Evolutionary conservation across 2,797 vertebrate species (phyloP).

Genomic region (Pygocentrus nattereri): DNA sequence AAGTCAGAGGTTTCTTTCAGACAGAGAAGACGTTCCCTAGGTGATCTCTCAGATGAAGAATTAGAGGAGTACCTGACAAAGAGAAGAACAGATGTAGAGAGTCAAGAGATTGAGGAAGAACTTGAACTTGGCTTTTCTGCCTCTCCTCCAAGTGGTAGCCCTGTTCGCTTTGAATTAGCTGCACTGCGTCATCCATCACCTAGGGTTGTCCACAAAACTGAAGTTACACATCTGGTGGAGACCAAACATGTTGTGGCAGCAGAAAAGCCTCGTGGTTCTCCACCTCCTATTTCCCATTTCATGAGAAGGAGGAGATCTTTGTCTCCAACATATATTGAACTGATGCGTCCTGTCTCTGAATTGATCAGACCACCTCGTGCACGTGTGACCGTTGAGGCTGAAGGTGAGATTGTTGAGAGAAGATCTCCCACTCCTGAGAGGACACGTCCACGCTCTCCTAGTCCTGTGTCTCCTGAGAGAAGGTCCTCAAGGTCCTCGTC

Average conservation of each 20-base stretch:
- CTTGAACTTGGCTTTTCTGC: slow-evolving; percentile 97
- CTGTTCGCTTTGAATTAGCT: slow-evolving; percentile 85
- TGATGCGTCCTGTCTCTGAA: slow-evolving; percentile 98
- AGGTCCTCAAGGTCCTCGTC: slow-evolving; percentile 89
- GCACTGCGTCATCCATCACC: slow-evolving; percentile 76
- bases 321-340: slow-evolving; percentile 96
- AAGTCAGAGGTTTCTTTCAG: slow-evolving; percentile 89
- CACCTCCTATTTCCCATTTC: slow-evolving; percentile 86
- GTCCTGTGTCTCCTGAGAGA: slow-evolving; percentile 91
- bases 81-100: slow-evolving; percentile 91
- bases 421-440: slow-evolving; percentile 97
- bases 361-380: slow-evolving; percentile 83
- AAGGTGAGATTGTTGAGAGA: slow-evolving; percentile 81
- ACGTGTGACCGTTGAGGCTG: slow-evolving; percentile 73
- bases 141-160: slow-evolving; percentile 91
- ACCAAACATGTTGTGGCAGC: slow-evolving; percentile 80
- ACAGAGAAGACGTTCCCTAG: slow-evolving; percentile 91
- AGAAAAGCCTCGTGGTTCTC: slow-evolving; percentile 75
- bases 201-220: slow-evolving; percentile 52
- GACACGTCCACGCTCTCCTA: slow-evolving; percentile 96
- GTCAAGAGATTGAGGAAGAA: slow-evolving; percentile 92
- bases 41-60: slow-evolving; percentile 94
- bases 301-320: slow-evolving; percentile 92
- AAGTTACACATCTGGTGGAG: slow-evolving; percentile 77
- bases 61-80: slow-evolving; percentile 89